Base-by-base conservation (phyloP, 2,888 invertebrate genomes). In the Thera obeliscata region DNA sequence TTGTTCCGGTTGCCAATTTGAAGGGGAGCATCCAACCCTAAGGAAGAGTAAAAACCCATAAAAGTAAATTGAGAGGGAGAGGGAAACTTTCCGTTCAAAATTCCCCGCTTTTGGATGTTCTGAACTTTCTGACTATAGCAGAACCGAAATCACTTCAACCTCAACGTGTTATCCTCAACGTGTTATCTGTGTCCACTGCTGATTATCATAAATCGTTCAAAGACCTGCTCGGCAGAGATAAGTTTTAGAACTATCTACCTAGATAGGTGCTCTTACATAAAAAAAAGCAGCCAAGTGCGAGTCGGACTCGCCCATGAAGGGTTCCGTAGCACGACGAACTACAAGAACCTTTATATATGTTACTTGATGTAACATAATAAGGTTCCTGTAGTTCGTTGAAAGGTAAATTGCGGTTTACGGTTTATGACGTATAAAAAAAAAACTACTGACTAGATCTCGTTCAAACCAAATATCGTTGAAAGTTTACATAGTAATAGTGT, bases 121-220 rank as follows among this genome's bases (percentile, higher is more conserved):
- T 22, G 22, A 22, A 22, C 22, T 22, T 22, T n/a, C 50, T 43
- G 41, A 43, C 67, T 61, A 63, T 73, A 77, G 8, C 78, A 77
- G 72, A 81, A 86, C 43, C 2, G 8, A 43, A 43, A 43, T 43
- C 38, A 38, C 38, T 22, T 22, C 22, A 36, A 76, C 71, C 69
- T 77, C 62, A 71, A 69, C 69, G 67, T 71, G 33, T 43, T 55
- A 36, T 75, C 71, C 69, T 77, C 62, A 71, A 69, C 69, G 67
- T 71, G 33, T 43, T 55, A 38, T 48, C 41, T 66, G 63, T 70
- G 67, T 61, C 49, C 62, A 60, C 67, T 41, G 38, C 64, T 60
- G 63, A 62, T 67, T 73, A 74, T 61, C 64, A 63, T 74, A 73
- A 67, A 75, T 78, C 77, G 74, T 78, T 75, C 76, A 72, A 69